phyloP scores from a whole-genome alignment of 2,113 vertebrate species.

The Rhadina sibilatrix region DNA sequence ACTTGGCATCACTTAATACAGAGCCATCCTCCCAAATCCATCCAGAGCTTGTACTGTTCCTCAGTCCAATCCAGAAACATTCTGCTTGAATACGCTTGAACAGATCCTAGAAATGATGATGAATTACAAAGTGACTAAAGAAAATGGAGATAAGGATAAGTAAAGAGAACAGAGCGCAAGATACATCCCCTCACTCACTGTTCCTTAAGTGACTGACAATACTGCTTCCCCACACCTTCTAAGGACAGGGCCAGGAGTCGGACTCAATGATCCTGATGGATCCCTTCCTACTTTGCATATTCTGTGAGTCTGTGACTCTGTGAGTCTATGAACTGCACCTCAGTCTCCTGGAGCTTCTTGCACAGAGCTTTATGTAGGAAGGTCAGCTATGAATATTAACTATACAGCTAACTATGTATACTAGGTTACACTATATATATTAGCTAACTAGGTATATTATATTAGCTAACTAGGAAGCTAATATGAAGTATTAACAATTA shows the following conservation, averaged over 20 bases:
- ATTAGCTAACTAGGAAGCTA: not conserved
- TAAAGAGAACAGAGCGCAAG: not conserved
- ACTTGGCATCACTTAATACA: not conserved
- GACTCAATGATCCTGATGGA: not conserved
- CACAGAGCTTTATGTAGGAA: not conserved
- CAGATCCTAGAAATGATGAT: slow-evolving; percentile 16
- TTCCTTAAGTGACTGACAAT: not conserved
- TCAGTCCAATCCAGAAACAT: slow-evolving; percentile 41
- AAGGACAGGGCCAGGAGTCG: not conserved
- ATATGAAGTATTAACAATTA: not conserved
- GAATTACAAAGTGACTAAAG: not conserved
- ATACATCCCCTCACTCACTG: not conserved
- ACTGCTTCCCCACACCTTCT: not conserved
- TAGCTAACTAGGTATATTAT: too few relatives aligned
- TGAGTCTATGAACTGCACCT: not conserved
- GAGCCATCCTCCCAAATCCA: slow-evolving; percentile 54
- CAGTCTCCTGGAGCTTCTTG: not conserved
- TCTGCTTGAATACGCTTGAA: not conserved
- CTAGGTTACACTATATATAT: too few relatives aligned
- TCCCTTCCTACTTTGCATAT: not conserved
- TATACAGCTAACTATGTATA: too few relatives aligned
- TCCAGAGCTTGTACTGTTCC: not conserved
- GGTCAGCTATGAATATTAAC: not conserved
- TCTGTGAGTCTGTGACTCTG: not conserved
- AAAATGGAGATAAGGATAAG: not conserved